A percentile compares a stretch with the other conserved stretches of the same genome.
Conservation (phyloP, 2,113 vertebrate species). For the Rhea pennata region DNA sequence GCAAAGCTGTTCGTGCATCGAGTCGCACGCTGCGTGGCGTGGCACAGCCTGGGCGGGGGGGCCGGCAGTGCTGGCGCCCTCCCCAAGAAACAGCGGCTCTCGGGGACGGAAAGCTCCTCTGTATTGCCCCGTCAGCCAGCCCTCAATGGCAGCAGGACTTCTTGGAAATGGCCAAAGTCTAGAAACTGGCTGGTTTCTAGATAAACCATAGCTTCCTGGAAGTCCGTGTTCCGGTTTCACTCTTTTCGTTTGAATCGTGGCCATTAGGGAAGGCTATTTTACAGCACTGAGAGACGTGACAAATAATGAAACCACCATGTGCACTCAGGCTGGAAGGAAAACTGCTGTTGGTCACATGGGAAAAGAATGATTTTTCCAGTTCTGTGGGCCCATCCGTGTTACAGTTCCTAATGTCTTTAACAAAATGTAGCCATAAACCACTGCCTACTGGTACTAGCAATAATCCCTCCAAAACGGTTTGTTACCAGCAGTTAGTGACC, state of each 20-base stretch:
- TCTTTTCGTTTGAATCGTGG: constrained; percentile 68
- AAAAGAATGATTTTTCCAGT: constrained; percentile 48
- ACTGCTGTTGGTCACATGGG: constrained; percentile 61
- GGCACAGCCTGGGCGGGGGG: too few relatives aligned
- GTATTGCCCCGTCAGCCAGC: not conserved
- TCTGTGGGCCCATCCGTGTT: constrained; percentile 34
- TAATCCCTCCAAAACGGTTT: constrained; percentile 77
- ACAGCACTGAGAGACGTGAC: constrained; percentile 42
- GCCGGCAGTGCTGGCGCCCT: not conserved
- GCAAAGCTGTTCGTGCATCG: not conserved
- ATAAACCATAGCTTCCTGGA: constrained; percentile 54
- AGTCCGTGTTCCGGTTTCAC: constrained; percentile 54
- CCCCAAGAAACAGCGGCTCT: constrained; percentile 47
- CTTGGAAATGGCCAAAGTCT: constrained; percentile 53
- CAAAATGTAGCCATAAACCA: constrained; percentile 78
- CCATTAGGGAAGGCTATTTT: constrained; percentile 67
- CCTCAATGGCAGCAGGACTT: constrained; percentile 45
- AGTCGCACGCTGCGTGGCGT: not conserved
- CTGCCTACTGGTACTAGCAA: constrained; percentile 74
- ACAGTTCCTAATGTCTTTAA: constrained; percentile 64
- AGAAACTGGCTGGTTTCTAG: constrained; percentile 24
- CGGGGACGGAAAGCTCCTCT: not conserved
- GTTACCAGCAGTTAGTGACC: constrained; percentile 81
- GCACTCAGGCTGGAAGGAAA: constrained; percentile 45
- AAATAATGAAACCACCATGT: constrained; percentile 65